A percentile compares a stretch with the other conserved stretches of the same genome.
These are phyloP conservation scores for Empidonax traillii DNA, from an alignment of 2,113 vertebrate species.

Conservation along the genomic window DNA sequence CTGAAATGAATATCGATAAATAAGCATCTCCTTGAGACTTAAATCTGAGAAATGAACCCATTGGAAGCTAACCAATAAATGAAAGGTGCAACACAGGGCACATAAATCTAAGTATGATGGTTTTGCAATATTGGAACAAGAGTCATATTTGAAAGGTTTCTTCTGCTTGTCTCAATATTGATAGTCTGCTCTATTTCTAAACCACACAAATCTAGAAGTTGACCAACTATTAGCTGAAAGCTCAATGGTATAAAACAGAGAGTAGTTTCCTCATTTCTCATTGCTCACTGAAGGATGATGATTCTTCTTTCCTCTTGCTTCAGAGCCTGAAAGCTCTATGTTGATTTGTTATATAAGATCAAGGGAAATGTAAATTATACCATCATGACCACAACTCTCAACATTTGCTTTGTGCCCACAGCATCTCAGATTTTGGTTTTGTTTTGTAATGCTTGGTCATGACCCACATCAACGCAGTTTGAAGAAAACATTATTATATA, in stretches of 20 bases:
- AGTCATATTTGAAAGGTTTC: background rate
- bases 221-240: background rate
- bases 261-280: background rate
- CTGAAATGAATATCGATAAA: background rate
- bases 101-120: background rate
- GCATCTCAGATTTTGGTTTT: constrained; percentile 25
- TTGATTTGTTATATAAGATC: constrained; percentile 15
- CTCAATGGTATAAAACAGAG: background rate
- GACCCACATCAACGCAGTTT: constrained; percentile 53
- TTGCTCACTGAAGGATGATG: background rate
- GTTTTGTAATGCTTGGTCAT: constrained; percentile 46
- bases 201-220: background rate
- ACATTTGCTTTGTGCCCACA: constrained; percentile 13
- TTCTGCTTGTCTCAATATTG: background rate
- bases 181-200: background rate
- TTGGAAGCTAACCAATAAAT: background rate
- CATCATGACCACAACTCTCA: background rate
- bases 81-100: background rate
- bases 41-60: background rate
- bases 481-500: constrained; percentile 60
- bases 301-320: background rate
- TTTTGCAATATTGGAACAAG: background rate
- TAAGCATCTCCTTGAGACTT: background rate
- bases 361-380: background rate
- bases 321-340: background rate